phyloP scores from a whole-genome alignment of 2,797 vertebrate genomes.

The Alca torda region DNA sequence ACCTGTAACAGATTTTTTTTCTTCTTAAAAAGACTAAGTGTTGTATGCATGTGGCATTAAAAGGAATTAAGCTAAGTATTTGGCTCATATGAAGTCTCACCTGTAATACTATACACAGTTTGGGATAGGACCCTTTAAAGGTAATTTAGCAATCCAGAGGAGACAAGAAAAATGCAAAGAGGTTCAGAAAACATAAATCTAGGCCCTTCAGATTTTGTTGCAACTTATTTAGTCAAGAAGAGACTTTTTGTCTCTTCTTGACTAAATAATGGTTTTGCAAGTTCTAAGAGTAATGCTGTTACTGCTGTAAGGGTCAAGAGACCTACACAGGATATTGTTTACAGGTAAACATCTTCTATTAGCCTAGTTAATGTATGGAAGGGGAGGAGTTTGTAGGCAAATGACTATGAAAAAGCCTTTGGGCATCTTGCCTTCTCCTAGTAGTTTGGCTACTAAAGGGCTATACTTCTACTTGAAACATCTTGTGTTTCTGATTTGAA shows the following conservation, averaged over 20 bases:
- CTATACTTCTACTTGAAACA: neutral
- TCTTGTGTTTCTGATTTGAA: neutral
- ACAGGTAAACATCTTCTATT: neutral
- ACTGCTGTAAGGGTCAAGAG: neutral
- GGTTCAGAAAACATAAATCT: neutral
- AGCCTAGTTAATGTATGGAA: neutral
- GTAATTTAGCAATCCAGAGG: neutral
- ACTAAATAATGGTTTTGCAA: neutral
- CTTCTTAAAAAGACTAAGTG: neutral
- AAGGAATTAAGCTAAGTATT: neutral
- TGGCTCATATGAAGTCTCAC: neutral
- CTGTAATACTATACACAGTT: neutral
- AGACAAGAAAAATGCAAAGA: neutral
- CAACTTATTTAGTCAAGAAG: neutral
- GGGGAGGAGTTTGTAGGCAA: neutral
- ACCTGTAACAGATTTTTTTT: neutral
- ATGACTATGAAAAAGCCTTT: neutral
- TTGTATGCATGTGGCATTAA: neutral
- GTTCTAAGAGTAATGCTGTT: neutral
- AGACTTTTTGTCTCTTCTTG: neutral
- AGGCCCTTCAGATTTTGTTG: neutral
- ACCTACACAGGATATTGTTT: accelerated
- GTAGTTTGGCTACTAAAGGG: neutral
- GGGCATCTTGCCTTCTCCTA: neutral
- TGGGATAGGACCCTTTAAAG: neutral